Evolutionary conservation across 2,888 invertebrate genomes (phyloP).

Genomic region (Stenurella melanura): DNA sequence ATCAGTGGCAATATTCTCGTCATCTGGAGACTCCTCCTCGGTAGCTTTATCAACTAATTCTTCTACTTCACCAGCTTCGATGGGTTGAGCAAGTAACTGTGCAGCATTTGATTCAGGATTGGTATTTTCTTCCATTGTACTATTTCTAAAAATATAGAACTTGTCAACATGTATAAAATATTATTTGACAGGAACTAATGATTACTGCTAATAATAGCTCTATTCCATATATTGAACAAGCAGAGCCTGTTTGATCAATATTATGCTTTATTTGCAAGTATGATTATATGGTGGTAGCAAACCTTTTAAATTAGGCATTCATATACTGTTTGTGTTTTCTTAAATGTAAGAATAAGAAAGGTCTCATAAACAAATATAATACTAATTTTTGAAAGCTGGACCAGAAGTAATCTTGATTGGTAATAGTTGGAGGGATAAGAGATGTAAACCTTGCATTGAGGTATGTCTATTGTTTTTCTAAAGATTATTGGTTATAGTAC

Average conservation of each 20-base stretch:
- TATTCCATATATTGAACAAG: background rate
- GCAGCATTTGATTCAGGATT: background rate
- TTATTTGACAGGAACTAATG: background rate
- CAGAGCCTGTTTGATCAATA: background rate
- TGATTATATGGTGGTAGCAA: too few relatives aligned
- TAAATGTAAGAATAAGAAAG: too few relatives aligned
- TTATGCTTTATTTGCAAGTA: too few relatives aligned
- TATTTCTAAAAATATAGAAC: conserved; percentile 2
- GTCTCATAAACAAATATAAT: too few relatives aligned
- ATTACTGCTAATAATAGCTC: background rate
- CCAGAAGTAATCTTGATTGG: too few relatives aligned
- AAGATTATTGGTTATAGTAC: too few relatives aligned
- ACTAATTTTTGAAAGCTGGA: too few relatives aligned
- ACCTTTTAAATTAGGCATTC: too few relatives aligned
- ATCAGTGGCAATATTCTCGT: background rate
- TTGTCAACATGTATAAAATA: conserved; percentile 6
- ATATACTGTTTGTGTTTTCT: too few relatives aligned
- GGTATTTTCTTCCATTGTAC: conserved; percentile 1
- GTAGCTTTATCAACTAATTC: background rate
- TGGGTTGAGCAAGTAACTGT: background rate
- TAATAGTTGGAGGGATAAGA: too few relatives aligned
- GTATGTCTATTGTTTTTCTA: too few relatives aligned
- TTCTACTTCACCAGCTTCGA: background rate
- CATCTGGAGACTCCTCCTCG: background rate
- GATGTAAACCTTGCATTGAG: too few relatives aligned